Conservation (phyloP, 2,888 invertebrate genomes). For the Dynastes tityus region DNA sequence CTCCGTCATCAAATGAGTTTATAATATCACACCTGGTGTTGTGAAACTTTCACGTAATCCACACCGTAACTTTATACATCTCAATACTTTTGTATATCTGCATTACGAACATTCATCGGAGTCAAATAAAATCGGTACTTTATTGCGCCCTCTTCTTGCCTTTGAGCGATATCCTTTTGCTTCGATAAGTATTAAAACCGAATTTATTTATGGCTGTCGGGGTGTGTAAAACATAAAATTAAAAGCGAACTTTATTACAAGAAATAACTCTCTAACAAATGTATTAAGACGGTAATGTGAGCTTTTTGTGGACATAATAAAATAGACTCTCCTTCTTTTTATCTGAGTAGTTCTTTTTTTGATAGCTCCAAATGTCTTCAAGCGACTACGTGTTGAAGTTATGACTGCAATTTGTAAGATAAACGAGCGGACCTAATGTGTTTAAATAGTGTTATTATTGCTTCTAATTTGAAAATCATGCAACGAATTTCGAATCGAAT, state of each 20-base stretch:
- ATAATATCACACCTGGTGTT: too few species aligned
- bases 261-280: slow-evolving; percentile 21
- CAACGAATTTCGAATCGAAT: neutral
- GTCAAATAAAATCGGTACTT: slow-evolving; percentile 24
- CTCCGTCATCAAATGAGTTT: too few species aligned
- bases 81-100: too few species aligned
- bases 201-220: slow-evolving; percentile 32
- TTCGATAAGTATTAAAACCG: slow-evolving; percentile 21
- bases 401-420: neutral
- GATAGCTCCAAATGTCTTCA: too few species aligned
- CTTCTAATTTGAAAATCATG: neutral
- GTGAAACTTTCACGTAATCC: neutral
- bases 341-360: neutral
- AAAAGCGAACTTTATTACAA: slow-evolving; percentile 31
- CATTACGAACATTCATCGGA: neutral
- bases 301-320: slow-evolving; percentile 15
- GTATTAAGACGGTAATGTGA: slow-evolving; percentile 22
- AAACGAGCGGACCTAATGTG: neutral
- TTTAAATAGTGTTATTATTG: too few species aligned
- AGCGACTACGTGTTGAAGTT: neutral
- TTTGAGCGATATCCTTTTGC: slow-evolving; percentile 19
- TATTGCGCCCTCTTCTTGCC: neutral
- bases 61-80: neutral
- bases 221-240: slow-evolving; percentile 35
- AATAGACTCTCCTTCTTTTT: neutral